These are phyloP conservation scores for Myotis vivesi DNA, from an alignment of 2,797 vertebrate species.

Conservation along the genomic window DNA sequence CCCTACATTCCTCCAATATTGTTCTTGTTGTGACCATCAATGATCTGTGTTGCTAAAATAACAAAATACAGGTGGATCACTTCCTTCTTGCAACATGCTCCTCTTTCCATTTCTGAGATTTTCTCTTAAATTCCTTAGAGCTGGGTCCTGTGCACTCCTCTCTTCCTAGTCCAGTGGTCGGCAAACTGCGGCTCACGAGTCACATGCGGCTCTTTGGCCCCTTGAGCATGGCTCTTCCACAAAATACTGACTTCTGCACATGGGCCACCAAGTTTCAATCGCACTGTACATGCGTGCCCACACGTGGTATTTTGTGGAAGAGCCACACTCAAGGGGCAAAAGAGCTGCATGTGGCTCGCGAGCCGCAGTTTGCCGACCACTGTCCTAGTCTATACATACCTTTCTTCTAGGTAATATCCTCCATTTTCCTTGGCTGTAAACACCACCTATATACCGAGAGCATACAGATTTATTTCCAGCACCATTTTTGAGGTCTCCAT, in stretches of 20 bases:
- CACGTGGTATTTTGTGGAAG: no score
- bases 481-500: not conserved
- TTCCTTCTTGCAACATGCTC: conserved; percentile 18
- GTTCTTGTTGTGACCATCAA: not conserved
- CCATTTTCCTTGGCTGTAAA: conserved; percentile 11
- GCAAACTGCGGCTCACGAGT: no score
- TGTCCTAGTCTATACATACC: not conserved
- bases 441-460: not conserved
- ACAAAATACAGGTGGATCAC: not conserved
- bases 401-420: not conserved
- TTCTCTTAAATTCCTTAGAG: conserved; percentile 5
- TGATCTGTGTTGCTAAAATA: conserved; percentile 24
- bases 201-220: no score
- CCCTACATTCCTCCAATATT: not conserved
- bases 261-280: no score
- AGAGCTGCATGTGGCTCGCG: no score
- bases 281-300: no score
- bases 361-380: no score
- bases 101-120: conserved; percentile 4
- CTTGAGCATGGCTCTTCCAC: no score
- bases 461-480: conserved; percentile 29
- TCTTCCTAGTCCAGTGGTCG: not conserved
- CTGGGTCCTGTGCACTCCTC: not conserved
- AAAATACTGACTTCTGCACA: no score
- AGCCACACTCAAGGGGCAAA: no score